Conservation (phyloP, 1,140 invertebrate species). For the Euura saliciscinereae region DNA sequence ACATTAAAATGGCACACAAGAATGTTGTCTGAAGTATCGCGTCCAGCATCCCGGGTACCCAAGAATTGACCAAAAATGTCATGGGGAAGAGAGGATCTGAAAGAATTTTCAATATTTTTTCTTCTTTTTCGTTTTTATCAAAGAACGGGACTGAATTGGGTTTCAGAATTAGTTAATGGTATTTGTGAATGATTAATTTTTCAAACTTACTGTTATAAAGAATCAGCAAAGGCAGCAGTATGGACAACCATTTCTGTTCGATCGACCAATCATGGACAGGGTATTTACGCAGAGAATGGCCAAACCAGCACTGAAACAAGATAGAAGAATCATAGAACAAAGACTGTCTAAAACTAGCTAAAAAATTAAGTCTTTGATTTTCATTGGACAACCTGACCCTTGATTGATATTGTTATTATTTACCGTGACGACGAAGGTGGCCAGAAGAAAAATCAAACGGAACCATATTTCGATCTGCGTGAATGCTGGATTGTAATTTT, state of each 20-base stretch:
- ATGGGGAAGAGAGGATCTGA: conserved; percentile 93
- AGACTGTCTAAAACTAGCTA: conserved; percentile 8
- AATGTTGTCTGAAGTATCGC: conserved; percentile 90
- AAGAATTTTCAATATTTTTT: too few species aligned
- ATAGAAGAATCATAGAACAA: conserved; percentile 26
- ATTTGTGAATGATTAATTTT: conserved; percentile 9
- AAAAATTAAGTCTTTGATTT: conserved; percentile 16
- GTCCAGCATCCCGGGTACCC: conserved; percentile 90
- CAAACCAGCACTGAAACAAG: conserved; percentile 86
- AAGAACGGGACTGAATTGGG: too few species aligned
- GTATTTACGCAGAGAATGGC: conserved; percentile 86
- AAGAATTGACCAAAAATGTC: conserved; percentile 87
- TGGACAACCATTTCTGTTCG: conserved; percentile 95
- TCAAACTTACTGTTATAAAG: conserved; percentile 86
- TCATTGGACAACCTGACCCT: too few species aligned
- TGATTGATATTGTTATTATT: conserved; percentile 52
- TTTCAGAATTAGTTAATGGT: background rate
- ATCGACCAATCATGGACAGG: conserved; percentile 94
- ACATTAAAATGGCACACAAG: conserved; percentile 84
- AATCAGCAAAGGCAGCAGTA: conserved; percentile 87
- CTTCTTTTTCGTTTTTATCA: too few species aligned
- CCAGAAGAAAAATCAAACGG: conserved; percentile 87
- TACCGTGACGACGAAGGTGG: conserved; percentile 88
- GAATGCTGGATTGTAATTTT: conserved; percentile 93
- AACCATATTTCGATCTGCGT: conserved; percentile 98